Conservation (phyloP, 2,888 invertebrate species). For the Drosophila rellima region DNA sequence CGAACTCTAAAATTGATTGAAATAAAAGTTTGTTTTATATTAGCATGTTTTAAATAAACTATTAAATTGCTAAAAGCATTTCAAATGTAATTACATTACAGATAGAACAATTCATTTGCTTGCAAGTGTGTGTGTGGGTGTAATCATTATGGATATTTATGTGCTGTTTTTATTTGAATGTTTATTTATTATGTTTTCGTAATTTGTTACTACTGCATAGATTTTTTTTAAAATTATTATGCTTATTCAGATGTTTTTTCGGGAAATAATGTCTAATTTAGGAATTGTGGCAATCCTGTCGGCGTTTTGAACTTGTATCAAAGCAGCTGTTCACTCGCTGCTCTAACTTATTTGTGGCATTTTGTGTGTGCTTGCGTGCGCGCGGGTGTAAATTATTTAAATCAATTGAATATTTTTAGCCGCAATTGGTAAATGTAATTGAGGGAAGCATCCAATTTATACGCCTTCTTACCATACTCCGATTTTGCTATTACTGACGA, state of each 20-base stretch:
- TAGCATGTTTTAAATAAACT: conserved; percentile 41
- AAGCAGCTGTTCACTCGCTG: conserved; percentile 9
- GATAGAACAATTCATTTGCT: not conserved
- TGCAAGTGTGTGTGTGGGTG: not conserved
- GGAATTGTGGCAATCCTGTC: conserved; percentile 34
- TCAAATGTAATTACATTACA: conserved; percentile 39
- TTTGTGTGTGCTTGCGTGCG: not conserved
- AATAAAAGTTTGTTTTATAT: conserved; percentile 48
- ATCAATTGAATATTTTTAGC: not conserved
- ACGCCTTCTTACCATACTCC: not conserved
- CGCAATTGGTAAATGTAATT: not conserved
- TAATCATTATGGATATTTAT: conserved; percentile 3
- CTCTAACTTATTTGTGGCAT: conserved; percentile 18
- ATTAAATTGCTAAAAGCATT: conserved; percentile 38
- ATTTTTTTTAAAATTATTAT: not conserved
- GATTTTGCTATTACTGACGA: not conserved
- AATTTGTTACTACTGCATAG: not conserved
- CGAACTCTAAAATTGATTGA: conserved; percentile 56
- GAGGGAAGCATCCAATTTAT: not conserved
- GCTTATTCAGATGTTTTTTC: conserved; percentile 36
- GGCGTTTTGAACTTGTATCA: conserved; percentile 37
- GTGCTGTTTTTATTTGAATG: not conserved
- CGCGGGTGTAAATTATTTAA: not conserved
- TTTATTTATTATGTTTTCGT: not conserved
- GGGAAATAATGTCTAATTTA: conserved; percentile 1